Base-by-base conservation (phyloP, 2,888 invertebrate genomes). In the Metellina segmentata region DNA sequence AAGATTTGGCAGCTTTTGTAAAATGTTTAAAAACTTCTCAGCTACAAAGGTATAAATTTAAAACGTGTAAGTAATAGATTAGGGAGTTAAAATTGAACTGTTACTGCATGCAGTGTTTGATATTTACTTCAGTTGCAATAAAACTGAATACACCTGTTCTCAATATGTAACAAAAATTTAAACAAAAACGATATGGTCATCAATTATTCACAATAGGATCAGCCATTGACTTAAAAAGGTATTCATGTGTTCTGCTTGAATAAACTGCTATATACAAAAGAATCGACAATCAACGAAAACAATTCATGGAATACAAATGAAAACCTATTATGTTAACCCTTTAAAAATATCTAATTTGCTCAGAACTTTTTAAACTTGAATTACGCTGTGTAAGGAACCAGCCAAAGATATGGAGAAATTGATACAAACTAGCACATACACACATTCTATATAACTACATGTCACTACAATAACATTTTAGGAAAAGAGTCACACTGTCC, bases 391-490 rank as follows among this genome's bases (percentile, higher is more conserved):
- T 82, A 82, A 82, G 51, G 77, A 81, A 75, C 70, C 51, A n/a
- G 20, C 11, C 61, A 86, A 78, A 86, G 70, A 83, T 53, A 71
- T 78, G 53, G 78, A 75, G 77, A 83, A 86, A 81, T 86, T 52
- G 77, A 91, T 86, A 91, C 69, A 87, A 91, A 91, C 91, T 83
- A 87, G 87, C 91, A 91, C 91, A 91, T 83, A 88, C 87, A 91
- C 91, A 85, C 85, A 85, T 91, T 83, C 90, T 91, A 87, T 91
- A 87, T 83, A 89, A 79, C 91, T 91, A 91, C 83, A 88, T 70
- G 71, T 83, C 61, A 78, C 91, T 91, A 91, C 83, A 78, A 74
- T 85, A 89, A 90, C 79, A 90, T 81, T 91, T 91, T 79, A 88
- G 86, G 83, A 91, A 91, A 91, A 91, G 74, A 61, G 20, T 87